Conservation (phyloP, 2,888 invertebrate genomes). For the Scrobipalpa costella region DNA sequence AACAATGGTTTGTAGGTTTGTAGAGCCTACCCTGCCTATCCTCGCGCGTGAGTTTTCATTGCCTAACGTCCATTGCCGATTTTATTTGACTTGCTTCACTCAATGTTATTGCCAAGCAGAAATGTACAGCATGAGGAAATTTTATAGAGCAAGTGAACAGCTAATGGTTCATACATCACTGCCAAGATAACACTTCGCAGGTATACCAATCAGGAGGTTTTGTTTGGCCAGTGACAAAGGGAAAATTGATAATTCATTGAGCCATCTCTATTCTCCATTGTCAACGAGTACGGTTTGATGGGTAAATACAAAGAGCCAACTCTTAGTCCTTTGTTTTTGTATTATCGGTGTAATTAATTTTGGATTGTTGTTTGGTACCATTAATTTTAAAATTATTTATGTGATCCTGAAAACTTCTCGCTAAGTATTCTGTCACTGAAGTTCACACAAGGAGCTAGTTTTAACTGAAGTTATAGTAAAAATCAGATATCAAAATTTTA, state of each 20-base stretch:
- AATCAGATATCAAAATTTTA: too few relatives aligned
- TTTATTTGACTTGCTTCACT: neutral
- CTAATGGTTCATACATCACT: slow-evolving; percentile 73
- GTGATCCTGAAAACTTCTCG: neutral
- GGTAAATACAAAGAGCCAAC: slow-evolving; percentile 52
- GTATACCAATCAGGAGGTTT: slow-evolving; percentile 67
- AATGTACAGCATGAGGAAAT: neutral
- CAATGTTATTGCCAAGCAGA: neutral
- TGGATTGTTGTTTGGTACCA: neutral
- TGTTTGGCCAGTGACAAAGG: slow-evolving; percentile 70
- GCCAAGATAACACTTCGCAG: slow-evolving; percentile 75
- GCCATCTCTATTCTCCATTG: slow-evolving; percentile 57
- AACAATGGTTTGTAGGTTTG: neutral
- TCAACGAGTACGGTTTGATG: slow-evolving; percentile 62
- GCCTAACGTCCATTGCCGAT: neutral
- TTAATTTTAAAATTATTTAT: neutral
- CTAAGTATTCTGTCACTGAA: neutral
- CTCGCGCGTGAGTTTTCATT: neutral
- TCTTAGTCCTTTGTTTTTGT: slow-evolving; percentile 4
- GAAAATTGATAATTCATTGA: slow-evolving; percentile 76
- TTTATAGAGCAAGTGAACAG: slow-evolving; percentile 58
- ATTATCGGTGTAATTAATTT: neutral
- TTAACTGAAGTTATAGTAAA: too few relatives aligned
- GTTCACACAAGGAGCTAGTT: too few relatives aligned
- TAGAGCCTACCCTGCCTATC: neutral